Percentiles rank a stretch among this genome's conserved stretches.
These are phyloP conservation scores for Rhabdornis inornatus DNA, from an alignment of 2,113 vertebrate species.

Conservation along the genomic window DNA sequence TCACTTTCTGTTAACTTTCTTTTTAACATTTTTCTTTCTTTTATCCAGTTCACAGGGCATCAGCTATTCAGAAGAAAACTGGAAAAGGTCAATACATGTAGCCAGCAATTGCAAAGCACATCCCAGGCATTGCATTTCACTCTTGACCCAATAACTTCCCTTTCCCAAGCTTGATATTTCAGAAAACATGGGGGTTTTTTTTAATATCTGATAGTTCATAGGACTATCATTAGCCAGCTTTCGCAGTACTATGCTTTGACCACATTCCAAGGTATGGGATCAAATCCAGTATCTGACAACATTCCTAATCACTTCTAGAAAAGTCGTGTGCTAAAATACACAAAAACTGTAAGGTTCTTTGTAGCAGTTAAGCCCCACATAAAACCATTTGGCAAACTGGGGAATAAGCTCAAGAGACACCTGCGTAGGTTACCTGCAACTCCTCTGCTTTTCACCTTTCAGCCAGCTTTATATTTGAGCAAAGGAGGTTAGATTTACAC, in stretches of 20 bases:
- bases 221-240: not conserved
- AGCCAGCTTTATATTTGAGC: not conserved
- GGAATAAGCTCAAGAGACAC: not conserved
- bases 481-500: not conserved
- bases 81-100: not conserved
- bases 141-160: not conserved
- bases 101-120: conserved; percentile 37
- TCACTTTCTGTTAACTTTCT: not conserved
- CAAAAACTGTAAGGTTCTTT: not conserved
- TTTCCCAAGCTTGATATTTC: not conserved
- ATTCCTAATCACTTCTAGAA: not conserved
- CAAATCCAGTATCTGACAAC: not conserved
- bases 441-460: not conserved
- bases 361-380: not conserved
- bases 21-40: not conserved
- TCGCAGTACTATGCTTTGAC: not conserved
- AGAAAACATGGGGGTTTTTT: not conserved
- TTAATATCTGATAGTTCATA: not conserved
- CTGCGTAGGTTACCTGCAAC: not conserved
- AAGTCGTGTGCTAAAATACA: not conserved
- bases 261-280: not conserved
- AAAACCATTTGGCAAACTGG: not conserved
- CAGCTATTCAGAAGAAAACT: not conserved
- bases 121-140: not conserved
- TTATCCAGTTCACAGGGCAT: not conserved